Base-by-base conservation (phyloP, 2,888 invertebrate genomes). In the Steromphala cineraria region DNA sequence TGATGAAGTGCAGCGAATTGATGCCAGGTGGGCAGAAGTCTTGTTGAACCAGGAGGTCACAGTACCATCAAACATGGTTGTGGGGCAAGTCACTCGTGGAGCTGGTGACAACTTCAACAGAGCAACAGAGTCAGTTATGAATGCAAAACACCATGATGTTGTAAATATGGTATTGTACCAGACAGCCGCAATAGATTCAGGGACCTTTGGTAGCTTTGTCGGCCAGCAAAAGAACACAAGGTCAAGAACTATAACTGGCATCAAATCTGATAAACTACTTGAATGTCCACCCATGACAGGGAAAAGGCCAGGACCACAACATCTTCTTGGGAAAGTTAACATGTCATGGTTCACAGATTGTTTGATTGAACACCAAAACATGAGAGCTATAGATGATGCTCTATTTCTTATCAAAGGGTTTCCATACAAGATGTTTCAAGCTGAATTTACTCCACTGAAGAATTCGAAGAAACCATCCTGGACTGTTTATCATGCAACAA, bases 131-230 rank as follows among this genome's bases (percentile, higher is more conserved):
- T 75, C 78, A 8, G 28, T 80, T 7, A 36, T 36, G 36, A 36
- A 78, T 21, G 75, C 78, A n/a, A 67, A 55, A 67, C 82, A 80
- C 3, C 56, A 36, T 17, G 75, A 75, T 56, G 55, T 75, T 21
- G 80, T 75, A 10, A 80, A 80, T 53, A 80, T 82, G 82, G 82
- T 82, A 17, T 55, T 82, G 24, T 82, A 80, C 55, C 82, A 82
- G 40, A 21, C 77, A 15, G 53, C 46, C 76, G 13, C 24, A 24
- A 8, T 15, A 17, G n/a, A 1, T 15, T 53, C 53, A 21, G 55
- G 53, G 1, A 28, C 0, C 56, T 81, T 67, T 52, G 36, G 19
- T 19, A 15, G 24, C 28, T 8, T 67, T 67, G 15, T 24, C 21
- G 4, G 3, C 15, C 15, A 24, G 8, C 1, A 0, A 19, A 24